Evolutionary conservation across 2,113 vertebrate species (phyloP).

Genomic region (Catharus fuscescens): DNA sequence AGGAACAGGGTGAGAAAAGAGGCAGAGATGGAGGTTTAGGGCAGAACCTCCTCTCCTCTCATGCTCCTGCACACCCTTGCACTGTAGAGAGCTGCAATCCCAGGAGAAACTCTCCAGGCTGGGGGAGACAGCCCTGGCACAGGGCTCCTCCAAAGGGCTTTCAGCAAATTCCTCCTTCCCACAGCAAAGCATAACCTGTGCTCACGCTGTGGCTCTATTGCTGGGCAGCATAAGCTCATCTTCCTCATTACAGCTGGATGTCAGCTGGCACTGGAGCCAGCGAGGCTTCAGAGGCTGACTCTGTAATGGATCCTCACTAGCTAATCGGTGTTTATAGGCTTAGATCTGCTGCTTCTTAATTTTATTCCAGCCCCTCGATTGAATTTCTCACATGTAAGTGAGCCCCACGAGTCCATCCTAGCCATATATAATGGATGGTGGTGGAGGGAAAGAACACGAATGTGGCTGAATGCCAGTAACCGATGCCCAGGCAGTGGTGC

Average conservation of each 20-base stretch:
- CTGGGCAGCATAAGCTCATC: not conserved
- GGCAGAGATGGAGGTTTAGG: not conserved
- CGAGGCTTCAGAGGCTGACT: not conserved
- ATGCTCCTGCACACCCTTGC: not conserved
- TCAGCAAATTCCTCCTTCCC: not conserved
- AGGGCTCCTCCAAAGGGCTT: not conserved
- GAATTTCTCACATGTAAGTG: constrained; percentile 31
- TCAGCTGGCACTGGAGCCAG: not conserved
- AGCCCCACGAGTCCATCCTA: not conserved
- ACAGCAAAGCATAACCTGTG: fast-evolving
- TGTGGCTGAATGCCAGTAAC: not conserved
- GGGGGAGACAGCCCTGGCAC: not conserved
- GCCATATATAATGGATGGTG: constrained; percentile 3
- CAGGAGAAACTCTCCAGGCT: not conserved
- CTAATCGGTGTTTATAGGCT: not conserved
- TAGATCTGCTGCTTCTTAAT: constrained; percentile 19
- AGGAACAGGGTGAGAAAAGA: not conserved
- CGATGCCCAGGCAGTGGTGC: fast-evolving
- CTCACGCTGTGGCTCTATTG: fast-evolving
- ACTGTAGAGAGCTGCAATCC: not conserved
- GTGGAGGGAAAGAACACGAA: not conserved
- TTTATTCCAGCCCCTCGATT: not conserved
- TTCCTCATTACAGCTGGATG: fast-evolving
- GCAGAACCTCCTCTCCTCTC: not conserved
- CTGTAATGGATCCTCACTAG: not conserved